Percentiles rank a stretch among this genome's conserved stretches.
These are phyloP conservation scores for Lichenostomus cassidix DNA, from an alignment of 2,113 vertebrate genomes.

Conservation along the genomic window DNA sequence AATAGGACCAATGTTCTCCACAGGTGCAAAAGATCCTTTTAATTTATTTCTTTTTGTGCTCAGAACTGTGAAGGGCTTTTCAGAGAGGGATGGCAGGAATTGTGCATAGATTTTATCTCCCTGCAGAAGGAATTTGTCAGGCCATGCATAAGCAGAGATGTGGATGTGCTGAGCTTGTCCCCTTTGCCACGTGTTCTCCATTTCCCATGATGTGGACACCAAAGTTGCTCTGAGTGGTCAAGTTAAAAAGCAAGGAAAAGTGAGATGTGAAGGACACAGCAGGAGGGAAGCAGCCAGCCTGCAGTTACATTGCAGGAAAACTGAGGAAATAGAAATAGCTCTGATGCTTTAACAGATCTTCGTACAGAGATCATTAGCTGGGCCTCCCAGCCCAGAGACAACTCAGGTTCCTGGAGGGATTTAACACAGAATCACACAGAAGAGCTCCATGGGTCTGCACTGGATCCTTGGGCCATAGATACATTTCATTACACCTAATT, in stretches of 20 bases:
- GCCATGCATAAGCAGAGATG: neutral
- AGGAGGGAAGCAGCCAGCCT: neutral
- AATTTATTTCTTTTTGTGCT: neutral
- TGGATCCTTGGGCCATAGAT: accelerated
- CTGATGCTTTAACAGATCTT: neutral
- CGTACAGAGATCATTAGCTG: neutral
- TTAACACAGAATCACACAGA: neutral
- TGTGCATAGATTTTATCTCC: neutral
- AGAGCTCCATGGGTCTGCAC: neutral
- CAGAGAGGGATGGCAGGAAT: neutral
- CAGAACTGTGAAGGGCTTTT: neutral
- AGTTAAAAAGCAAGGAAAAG: neutral
- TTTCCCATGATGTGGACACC: neutral
- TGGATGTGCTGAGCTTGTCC: neutral
- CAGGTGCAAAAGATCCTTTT: neutral
- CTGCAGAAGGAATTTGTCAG: neutral
- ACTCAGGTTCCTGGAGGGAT: neutral
- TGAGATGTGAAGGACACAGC: neutral
- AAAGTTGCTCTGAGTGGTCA: neutral
- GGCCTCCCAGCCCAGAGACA: neutral
- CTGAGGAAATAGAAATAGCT: neutral
- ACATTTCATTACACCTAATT: neutral
- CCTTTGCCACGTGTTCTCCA: neutral
- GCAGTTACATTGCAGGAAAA: neutral
- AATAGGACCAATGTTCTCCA: neutral